These are phyloP conservation scores for Schizopygopsis pylzovi DNA, from an alignment of 2,797 vertebrate species.

Conservation along the genomic window DNA sequence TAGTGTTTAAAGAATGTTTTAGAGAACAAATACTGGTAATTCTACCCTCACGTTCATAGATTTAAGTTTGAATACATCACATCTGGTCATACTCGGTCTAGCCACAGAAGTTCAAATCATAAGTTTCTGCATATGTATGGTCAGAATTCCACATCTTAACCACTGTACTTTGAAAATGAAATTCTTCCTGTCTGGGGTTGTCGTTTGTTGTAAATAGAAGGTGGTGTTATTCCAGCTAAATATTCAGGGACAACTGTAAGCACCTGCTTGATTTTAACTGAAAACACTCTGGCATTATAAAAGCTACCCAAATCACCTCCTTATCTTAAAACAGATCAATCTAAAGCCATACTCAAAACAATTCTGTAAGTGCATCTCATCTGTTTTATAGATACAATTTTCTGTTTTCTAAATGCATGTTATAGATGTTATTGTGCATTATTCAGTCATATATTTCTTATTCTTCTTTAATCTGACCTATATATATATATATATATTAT, in stretches of 20 bases:
- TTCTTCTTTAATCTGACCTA: background rate
- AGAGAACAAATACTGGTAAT: background rate
- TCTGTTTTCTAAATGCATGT: background rate
- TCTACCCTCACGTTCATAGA: background rate
- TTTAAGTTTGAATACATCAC: background rate
- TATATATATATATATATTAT: too few relatives aligned
- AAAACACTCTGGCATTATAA: background rate
- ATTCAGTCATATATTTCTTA: background rate
- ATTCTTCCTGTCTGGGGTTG: background rate
- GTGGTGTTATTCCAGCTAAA: background rate
- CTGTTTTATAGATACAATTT: background rate
- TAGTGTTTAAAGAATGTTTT: background rate
- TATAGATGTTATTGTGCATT: background rate
- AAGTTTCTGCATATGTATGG: background rate
- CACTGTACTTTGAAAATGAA: background rate
- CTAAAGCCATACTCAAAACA: background rate
- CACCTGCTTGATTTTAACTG: background rate
- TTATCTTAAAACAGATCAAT: background rate
- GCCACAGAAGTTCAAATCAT: background rate
- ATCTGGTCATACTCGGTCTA: background rate
- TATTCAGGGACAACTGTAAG: background rate
- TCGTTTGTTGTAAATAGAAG: background rate
- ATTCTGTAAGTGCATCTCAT: background rate
- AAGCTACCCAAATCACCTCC: background rate
- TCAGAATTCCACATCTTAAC: background rate